phyloP scores from a whole-genome alignment of 2,888 invertebrate species.

The Apantesis nais region DNA sequence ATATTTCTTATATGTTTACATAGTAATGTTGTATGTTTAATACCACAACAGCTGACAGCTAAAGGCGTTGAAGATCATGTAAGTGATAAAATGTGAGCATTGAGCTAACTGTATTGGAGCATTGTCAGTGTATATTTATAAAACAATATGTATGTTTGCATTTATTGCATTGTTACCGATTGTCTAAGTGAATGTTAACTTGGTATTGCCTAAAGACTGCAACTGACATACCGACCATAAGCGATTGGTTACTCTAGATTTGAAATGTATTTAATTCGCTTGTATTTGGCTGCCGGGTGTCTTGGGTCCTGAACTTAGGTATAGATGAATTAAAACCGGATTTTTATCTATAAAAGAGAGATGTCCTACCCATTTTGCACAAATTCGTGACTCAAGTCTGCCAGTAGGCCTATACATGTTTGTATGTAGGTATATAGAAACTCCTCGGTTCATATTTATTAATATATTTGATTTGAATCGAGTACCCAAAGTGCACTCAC shows the following conservation, averaged over 20 bases:
- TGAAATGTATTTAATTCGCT: neutral
- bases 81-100: slow-evolving; percentile 34
- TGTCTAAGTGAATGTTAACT: slow-evolving; percentile 19
- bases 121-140: slow-evolving; percentile 44
- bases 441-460: neutral
- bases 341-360: neutral
- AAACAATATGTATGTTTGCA: slow-evolving; percentile 12
- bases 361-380: neutral
- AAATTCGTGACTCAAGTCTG: neutral
- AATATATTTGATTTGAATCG: neutral
- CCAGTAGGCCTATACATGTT: neutral
- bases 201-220: slow-evolving; percentile 12
- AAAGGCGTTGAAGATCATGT: slow-evolving; percentile 44
- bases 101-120: slow-evolving; percentile 26
- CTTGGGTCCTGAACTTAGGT: neutral
- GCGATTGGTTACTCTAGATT: neutral
- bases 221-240: slow-evolving; percentile 9
- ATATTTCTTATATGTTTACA: neutral
- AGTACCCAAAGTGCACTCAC: neutral
- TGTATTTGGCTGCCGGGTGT: neutral
- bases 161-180: slow-evolving; percentile 12
- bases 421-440: neutral
- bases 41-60: slow-evolving; percentile 37
- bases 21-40: slow-evolving; percentile 27
- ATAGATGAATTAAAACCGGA: neutral